phyloP scores from a whole-genome alignment of 2,113 vertebrate species.

The Hippocampus guttulatus region DNA sequence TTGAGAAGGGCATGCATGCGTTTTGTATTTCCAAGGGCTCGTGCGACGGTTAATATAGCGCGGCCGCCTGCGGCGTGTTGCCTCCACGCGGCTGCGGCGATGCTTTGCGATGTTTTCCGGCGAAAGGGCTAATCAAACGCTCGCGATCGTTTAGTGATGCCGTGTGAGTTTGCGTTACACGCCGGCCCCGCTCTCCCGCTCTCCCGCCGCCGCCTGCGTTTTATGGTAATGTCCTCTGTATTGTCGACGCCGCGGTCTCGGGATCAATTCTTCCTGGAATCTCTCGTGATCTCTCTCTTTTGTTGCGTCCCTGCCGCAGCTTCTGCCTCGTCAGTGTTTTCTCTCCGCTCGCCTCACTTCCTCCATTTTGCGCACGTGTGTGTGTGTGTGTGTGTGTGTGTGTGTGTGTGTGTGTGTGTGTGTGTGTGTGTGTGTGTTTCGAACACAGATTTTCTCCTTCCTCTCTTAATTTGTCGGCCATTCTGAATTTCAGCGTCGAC shows the following conservation, averaged over 20 bases:
- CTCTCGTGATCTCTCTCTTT: slow-evolving; percentile 38
- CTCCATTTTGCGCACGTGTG: slow-evolving; percentile 40
- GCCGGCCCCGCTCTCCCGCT: slow-evolving; percentile 11
- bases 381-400: slow-evolving; percentile 21
- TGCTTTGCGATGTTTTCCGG: slow-evolving; percentile 37
- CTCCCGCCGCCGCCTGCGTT: slow-evolving; percentile 10
- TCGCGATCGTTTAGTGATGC: slow-evolving; percentile 43
- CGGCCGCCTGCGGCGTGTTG: slow-evolving; percentile 51
- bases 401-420: slow-evolving; percentile 31
- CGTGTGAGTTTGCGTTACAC: slow-evolving; percentile 41
- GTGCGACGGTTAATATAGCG: slow-evolving; percentile 69
- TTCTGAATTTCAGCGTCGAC: slow-evolving; percentile 27
- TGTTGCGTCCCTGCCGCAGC: slow-evolving; percentile 45
- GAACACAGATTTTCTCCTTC: slow-evolving; percentile 36
- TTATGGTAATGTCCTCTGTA: slow-evolving; percentile 31
- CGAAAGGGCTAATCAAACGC: slow-evolving; percentile 42
- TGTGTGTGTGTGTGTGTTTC: slow-evolving; percentile 32
- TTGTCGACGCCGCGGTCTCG: slow-evolving; percentile 31
- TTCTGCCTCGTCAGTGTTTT: slow-evolving; percentile 50
- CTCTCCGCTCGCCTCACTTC: slow-evolving; percentile 28
- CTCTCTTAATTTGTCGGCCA: slow-evolving; percentile 36
- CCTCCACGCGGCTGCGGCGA: slow-evolving; percentile 54
- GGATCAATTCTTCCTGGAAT: slow-evolving; percentile 48
- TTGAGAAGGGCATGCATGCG: slow-evolving; percentile 36
- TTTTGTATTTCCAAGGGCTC: slow-evolving; percentile 54